These are phyloP conservation scores for Dolichomitus sp. DNA, from an alignment of 2,888 invertebrate species.

Conservation along the genomic window DNA sequence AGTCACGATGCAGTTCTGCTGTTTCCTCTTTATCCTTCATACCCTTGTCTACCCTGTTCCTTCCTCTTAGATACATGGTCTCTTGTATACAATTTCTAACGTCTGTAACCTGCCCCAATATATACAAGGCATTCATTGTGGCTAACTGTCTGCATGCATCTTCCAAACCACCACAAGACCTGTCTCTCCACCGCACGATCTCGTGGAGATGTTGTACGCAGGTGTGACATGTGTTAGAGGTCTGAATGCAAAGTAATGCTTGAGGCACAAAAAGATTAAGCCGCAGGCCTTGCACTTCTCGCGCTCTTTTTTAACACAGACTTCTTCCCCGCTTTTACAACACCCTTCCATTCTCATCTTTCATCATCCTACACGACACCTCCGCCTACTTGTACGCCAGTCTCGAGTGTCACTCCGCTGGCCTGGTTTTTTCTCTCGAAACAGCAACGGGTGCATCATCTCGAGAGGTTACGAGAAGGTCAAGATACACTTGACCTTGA, in stretches of 20 bases:
- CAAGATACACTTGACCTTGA: constrained; percentile 42
- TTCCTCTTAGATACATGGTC: constrained; percentile 8
- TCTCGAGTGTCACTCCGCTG: constrained; percentile 57
- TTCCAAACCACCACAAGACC: not conserved
- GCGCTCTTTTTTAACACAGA: constrained; percentile 46
- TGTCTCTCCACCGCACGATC: constrained; percentile 15
- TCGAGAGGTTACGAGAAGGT: constrained; percentile 28
- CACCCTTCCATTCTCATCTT: constrained; percentile 30
- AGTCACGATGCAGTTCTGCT: constrained; percentile 30
- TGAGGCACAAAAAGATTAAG: constrained; percentile 50
- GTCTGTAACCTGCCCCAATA: constrained; percentile 32
- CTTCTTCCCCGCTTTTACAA: constrained; percentile 44
- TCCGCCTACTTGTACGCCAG: constrained; percentile 35
- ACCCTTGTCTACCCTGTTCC: constrained; percentile 9
- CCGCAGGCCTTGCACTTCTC: constrained; percentile 30
- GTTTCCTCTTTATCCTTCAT: constrained; percentile 23
- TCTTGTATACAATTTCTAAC: constrained; percentile 14
- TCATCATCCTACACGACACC: constrained; percentile 1
- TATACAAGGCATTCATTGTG: constrained; percentile 46
- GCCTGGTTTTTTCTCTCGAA: constrained; percentile 41
- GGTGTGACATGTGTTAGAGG: constrained; percentile 43
- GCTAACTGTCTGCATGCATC: constrained; percentile 44
- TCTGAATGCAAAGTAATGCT: constrained; percentile 58
- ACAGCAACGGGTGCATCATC: not conserved
- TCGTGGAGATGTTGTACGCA: not conserved